Evolutionary conservation across 2,888 invertebrate genomes (phyloP).

Genomic region (Anaspis maculata): DNA sequence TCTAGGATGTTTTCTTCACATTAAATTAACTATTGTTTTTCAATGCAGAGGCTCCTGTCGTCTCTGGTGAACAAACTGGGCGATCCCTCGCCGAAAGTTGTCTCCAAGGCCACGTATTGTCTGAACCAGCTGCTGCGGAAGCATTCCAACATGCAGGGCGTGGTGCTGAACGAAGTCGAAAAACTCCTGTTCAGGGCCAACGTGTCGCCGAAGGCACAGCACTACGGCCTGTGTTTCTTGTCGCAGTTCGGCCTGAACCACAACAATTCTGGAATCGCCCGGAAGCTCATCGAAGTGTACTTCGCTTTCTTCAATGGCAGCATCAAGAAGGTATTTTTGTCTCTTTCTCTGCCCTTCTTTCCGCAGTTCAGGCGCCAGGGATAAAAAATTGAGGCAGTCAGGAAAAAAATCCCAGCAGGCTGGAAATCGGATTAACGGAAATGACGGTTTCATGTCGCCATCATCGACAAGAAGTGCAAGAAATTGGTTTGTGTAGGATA

Average conservation of each 20-base stretch:
- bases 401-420: too few relatives aligned
- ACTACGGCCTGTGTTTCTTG: conserved; percentile 87
- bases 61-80: conserved; percentile 91
- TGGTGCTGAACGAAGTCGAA: conserved; percentile 83
- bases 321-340: conserved; percentile 58
- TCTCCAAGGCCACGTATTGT: conserved; percentile 80
- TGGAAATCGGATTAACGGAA: too few relatives aligned
- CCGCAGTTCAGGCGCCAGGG: too few relatives aligned
- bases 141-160: conserved; percentile 87
- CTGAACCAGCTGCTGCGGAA: conserved; percentile 71
- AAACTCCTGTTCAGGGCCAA: conserved; percentile 79
- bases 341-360: too few relatives aligned
- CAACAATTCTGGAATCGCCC: conserved; percentile 68
- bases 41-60: conserved; percentile 65
- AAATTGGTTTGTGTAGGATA: too few relatives aligned
- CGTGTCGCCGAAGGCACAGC: conserved; percentile 77
- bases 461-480: too few relatives aligned
- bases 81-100: conserved; percentile 82
- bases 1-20: too few relatives aligned
- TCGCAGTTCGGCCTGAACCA: conserved; percentile 73
- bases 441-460: too few relatives aligned
- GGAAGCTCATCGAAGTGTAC: conserved; percentile 81
- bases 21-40: too few relatives aligned
- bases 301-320: conserved; percentile 93
- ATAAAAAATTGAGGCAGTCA: too few relatives aligned